Conservation (phyloP, 2,113 vertebrate species). For the Nyctereutes procyonoides region DNA sequence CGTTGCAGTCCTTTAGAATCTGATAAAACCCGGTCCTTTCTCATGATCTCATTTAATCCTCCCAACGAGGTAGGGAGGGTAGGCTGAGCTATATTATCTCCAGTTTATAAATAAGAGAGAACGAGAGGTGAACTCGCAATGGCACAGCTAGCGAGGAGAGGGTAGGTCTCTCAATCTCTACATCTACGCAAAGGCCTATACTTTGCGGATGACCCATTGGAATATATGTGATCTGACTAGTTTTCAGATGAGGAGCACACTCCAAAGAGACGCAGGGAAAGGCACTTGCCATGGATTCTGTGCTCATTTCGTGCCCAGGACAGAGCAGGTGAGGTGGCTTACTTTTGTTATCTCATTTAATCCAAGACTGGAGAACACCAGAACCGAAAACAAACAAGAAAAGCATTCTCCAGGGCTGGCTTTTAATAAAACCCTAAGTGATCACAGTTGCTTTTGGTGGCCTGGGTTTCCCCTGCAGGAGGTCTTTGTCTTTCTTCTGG, state of each 20-base stretch:
- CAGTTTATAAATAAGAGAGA: neutral
- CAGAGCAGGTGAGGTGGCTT: neutral
- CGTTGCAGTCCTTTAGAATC: neutral
- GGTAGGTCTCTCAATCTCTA: neutral
- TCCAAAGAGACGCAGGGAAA: neutral
- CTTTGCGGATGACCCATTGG: neutral
- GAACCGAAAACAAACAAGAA: neutral
- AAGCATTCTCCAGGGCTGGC: neutral
- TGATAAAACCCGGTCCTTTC: constrained; percentile 4
- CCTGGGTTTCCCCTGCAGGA: neutral
- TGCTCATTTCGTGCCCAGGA: neutral
- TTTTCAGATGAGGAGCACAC: neutral
- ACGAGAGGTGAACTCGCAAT: neutral
- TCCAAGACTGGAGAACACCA: neutral
- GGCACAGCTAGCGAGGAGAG: neutral
- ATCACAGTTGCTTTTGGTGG: neutral
- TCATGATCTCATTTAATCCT: neutral
- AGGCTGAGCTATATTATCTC: neutral
- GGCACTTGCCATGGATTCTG: neutral
- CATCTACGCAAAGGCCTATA: neutral
- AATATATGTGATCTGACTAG: neutral
- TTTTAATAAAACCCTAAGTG: neutral
- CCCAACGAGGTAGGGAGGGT: neutral
- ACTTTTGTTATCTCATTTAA: constrained; percentile 40
- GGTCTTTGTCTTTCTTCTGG: neutral